Base-by-base conservation (phyloP, 2,888 invertebrate genomes). In the Tenthredo distinguenda region DNA sequence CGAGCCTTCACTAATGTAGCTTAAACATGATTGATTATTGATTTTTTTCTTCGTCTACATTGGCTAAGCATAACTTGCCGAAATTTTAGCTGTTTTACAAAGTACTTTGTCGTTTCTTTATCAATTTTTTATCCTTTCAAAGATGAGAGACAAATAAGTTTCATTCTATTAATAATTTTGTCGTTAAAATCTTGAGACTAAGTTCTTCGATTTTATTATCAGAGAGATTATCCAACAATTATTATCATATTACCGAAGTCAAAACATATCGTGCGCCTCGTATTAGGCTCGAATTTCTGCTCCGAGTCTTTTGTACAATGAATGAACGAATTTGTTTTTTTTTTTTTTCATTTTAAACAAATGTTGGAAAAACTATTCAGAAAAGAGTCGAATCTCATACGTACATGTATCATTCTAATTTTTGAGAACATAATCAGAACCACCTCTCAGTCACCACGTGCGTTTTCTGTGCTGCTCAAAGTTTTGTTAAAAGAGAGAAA, bases 401-500 rank as follows among this genome's bases (percentile, higher is more conserved):
- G 9, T 31, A 31, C 65, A 26, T 62, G 26, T 12, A 26, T 68
- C 12, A 34, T 34, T 31, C 18, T 15, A 15, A 68, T 62, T 34
- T 68, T 34, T 18, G 34, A 68, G 18, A 68, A 68, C 43, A 43
- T 21, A 62, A 74, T 43, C 43, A 43, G 21, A 40, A 74, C 21
- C 72, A 43, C 21, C 21, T 43, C 43, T 74, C 81, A 58, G 37
- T 62, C 55, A 55, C n/a, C 34, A n/a, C 58, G 62, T 81, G 79
- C 77, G 79, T 62, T 58, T 62, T 37, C 81, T 81, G 62, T 81
- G 81, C 62, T 62, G 37, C 62, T n/a, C 81, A 62, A 62, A 62
- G 40, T 62, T 62, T 50, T 12, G 6, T 62, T 62, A 18, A 31
- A 55, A 26, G 47, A 47, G 40, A 6, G 1, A 40, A 15, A 55